Evolutionary conservation across 2,113 vertebrate species (phyloP).

Genomic region (Poecile atricapillus): DNA sequence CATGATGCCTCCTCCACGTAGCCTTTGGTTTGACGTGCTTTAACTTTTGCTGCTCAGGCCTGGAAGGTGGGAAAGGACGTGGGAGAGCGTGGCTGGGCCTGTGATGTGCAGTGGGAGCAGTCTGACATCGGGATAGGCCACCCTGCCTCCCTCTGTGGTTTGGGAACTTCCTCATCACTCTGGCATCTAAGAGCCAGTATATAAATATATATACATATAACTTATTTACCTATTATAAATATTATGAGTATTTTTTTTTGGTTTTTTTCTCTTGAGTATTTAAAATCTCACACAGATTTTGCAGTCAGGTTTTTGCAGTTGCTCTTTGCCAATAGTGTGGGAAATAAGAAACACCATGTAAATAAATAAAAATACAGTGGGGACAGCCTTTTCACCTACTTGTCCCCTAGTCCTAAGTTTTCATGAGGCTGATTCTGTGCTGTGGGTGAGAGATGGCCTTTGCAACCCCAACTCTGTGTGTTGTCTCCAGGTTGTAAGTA

Average conservation of each 20-base stretch:
- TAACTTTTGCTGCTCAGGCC: neutral
- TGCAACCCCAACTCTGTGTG: neutral
- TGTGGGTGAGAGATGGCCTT: neutral
- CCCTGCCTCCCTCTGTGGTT: neutral
- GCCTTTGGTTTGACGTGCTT: neutral
- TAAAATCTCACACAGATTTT: neutral
- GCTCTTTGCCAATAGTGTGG: neutral
- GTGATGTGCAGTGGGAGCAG: neutral
- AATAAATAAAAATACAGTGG: neutral
- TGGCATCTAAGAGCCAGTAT: neutral
- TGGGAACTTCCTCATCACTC: neutral
- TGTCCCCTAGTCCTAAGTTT: neutral
- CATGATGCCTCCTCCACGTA: neutral
- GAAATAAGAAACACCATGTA: neutral
- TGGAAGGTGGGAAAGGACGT: neutral
- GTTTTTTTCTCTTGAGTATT: neutral
- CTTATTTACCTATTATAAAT: neutral
- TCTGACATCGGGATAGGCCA: neutral
- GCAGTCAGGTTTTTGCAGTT: neutral
- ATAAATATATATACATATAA: neutral
- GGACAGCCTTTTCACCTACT: neutral
- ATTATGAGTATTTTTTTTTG: neutral
- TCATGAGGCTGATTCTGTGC: neutral
- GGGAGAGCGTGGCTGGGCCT: rapidly evolving
- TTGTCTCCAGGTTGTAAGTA: neutral